Base-by-base conservation (phyloP, 2,888 invertebrate genomes). In the Troides oblongomaculatus region DNA sequence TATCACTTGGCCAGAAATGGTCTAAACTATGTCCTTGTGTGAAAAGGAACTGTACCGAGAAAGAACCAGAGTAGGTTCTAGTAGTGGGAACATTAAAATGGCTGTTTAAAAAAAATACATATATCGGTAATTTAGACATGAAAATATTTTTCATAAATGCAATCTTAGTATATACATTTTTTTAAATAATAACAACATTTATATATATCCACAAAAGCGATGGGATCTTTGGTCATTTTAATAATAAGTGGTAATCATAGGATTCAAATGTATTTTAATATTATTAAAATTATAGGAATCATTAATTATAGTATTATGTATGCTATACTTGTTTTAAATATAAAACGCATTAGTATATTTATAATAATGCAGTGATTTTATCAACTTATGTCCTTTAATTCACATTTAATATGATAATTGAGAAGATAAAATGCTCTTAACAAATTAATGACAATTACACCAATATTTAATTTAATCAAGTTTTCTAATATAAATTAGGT, bases 181-280 rank as follows among this genome's bases (percentile, higher is more conserved):
- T 30, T 30, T 30, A 30, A 30, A 30, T 30, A 30, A 30, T 30
- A 30, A 30, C 3, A 30, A 30, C 30, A 30, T 30, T 30, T 43
- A 43, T 12, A 43, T 43, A 43, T 43, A 8, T 43, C 12, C 43
- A 10, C 8, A 43, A 71, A 79, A 81, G 84, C 81, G 81, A 84
- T 74, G 83, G 85, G 78, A 84, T 85, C 83, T 84, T 83, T 84
- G 81, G 78, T 78, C 71, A 21, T 21, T 56, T 56, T n/a, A 12
- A 14, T 46, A 46, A 14, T 56, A 21, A 21, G 21, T 56, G 4
- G 14, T 58, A 58, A 58, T 14, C 23, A 30, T 30, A 23, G n/a
- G 50, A 50, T 50, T 10, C 18, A 5, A 53, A 7, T 5, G 18
- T 53, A 53, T 18, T n/a, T n/a, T 7, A 18, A n/a, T 53, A n/a